Evolutionary conservation across 2,113 vertebrate species (phyloP), one percentile per base, ranked within the genome.

Genomic region (Vanacampus margaritifer): DNA sequence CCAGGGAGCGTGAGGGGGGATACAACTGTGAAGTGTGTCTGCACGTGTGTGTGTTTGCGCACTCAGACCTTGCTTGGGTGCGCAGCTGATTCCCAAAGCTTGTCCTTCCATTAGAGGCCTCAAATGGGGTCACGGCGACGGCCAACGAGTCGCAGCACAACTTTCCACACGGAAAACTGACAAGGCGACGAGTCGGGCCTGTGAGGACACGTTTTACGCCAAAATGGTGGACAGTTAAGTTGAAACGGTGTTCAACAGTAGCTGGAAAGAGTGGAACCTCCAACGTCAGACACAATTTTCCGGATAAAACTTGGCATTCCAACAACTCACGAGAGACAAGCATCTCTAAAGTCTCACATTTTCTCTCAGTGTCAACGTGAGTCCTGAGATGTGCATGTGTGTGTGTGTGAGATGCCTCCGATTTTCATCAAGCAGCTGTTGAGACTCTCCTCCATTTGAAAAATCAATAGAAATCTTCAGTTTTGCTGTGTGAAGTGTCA

Each of bases 61-160:
- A 62, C 60, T 62, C 23, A 24, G n/a, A 23, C 39, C 61, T 54
- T 19, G 51, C 24, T 54, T 65, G 72, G 79, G 72, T 69, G 78
- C 84, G 86, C 85, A 87, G 84, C 83, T 88, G 84, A 89, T 88
- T 90, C 85, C 85, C 86, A 89, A 86, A 76, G 84, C 86, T 79
- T 84, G 75, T 83, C 71, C 83, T 57, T 89, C 87, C 86, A 89
- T 90, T 89, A 87, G 83, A 87, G 80, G 79, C 83, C 79, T 84
- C 67, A 74, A 80, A 80, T 65, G 19, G 79, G 88, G 86, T 87
- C 80, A 86, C 63, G 53, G 69, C 9, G 1, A 67, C 76, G 73
- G 69, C 84, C 71, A 75, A 69, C n/a, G 10, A 23, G 48, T 36
- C 32, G 13, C 45, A 65, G 17, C 24, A 41, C n/a, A 62, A 62